phyloP scores from a whole-genome alignment of 2,113 vertebrate species.

The Monopterus albus region DNA sequence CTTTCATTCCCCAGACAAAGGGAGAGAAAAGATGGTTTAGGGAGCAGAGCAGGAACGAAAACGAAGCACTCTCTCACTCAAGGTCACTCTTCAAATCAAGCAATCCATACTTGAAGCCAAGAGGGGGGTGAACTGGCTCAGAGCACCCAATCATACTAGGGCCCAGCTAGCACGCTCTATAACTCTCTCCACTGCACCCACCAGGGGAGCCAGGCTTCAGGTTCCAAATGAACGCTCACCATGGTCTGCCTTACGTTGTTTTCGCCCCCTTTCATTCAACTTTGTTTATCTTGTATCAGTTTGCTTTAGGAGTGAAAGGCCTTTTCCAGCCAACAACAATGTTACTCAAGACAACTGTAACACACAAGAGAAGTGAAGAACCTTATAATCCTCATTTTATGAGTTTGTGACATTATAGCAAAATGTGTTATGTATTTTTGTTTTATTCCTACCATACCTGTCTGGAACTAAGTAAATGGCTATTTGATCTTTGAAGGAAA shows the following conservation, averaged over 20 bases:
- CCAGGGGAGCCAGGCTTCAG: conserved; percentile 56
- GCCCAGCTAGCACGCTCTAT: conserved; percentile 53
- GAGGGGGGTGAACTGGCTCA: conserved; percentile 61
- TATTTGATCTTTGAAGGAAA: no score
- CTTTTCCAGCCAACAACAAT: conserved; percentile 52
- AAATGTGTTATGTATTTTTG: no score
- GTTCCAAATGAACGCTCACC: conserved; percentile 74
- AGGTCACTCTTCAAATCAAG: conserved; percentile 73
- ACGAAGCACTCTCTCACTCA: conserved; percentile 61
- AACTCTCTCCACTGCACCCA: conserved; percentile 59
- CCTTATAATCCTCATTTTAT: conserved; percentile 17
- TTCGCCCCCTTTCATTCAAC: conserved; percentile 61
- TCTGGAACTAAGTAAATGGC: no score
- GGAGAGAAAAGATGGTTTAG: conserved; percentile 54
- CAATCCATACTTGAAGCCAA: conserved; percentile 61
- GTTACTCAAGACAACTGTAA: conserved; percentile 28
- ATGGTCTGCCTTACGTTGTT: conserved; percentile 57
- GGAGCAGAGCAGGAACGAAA: conserved; percentile 45
- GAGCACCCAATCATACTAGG: conserved; percentile 60
- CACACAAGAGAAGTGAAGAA: conserved; percentile 9
- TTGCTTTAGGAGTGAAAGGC: conserved; percentile 45
- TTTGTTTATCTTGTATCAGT: conserved; percentile 72
- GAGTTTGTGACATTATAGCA: not conserved
- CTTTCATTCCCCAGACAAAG: conserved; percentile 49
- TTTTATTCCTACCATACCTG: not conserved